phyloP scores from a whole-genome alignment of 2,888 invertebrate species.

The Zonitis immaculata region DNA sequence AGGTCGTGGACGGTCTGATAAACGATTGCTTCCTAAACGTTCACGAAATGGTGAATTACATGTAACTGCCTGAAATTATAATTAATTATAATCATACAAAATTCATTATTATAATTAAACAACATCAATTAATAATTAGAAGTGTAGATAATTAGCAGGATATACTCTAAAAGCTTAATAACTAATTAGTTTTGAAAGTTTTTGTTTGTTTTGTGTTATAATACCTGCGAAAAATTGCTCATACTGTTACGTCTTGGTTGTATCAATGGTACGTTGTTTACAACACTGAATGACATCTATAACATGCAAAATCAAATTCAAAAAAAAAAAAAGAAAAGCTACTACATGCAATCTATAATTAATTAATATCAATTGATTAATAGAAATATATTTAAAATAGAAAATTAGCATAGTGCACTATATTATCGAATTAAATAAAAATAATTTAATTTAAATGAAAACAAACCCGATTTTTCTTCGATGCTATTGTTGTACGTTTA shows the following conservation, averaged over 20 bases:
- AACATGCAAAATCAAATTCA: slow-evolving; percentile 40
- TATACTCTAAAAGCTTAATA: background rate
- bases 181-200: background rate
- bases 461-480: slow-evolving; percentile 74
- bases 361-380: slow-evolving; percentile 12
- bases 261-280: slow-evolving; percentile 44
- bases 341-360: slow-evolving; percentile 22
- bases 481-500: slow-evolving; percentile 61
- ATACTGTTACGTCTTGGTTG: slow-evolving; percentile 51
- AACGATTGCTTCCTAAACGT: slow-evolving; percentile 81
- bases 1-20: slow-evolving; percentile 76
- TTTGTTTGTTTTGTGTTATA: slow-evolving; percentile 11
- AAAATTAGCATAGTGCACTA: slow-evolving; percentile 25
- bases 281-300: slow-evolving; percentile 50
- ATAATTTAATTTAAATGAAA: slow-evolving; percentile 15
- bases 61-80: slow-evolving; percentile 54
- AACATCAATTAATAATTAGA: background rate
- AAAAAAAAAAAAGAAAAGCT: slow-evolving; percentile 25
- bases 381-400: background rate
- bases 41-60: slow-evolving; percentile 83
- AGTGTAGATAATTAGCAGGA: background rate
- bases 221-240: slow-evolving; percentile 47
- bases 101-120: background rate
- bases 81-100: background rate
- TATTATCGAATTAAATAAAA: slow-evolving; percentile 22